Evolutionary conservation across 2,113 vertebrate species (phyloP).

Genomic region (Thalassarche chlororhynchos): DNA sequence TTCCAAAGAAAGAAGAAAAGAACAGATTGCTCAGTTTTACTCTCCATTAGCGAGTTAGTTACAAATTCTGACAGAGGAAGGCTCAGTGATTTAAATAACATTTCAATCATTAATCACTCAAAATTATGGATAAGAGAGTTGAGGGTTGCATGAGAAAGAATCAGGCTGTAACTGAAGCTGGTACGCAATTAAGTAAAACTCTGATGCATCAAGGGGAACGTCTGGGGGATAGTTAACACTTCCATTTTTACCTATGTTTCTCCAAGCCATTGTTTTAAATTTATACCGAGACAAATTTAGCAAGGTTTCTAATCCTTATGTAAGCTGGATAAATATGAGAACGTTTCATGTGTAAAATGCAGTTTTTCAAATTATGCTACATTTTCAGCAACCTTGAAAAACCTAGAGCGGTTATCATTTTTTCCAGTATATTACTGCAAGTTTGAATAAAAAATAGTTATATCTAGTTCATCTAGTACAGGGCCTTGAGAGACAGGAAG

Average conservation of each 20-base stretch:
- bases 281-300: neutral
- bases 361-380: neutral
- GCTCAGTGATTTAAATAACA: neutral
- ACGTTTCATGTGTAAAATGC: neutral
- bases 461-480: neutral
- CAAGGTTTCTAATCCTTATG: neutral
- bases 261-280: neutral
- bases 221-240: neutral
- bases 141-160: neutral
- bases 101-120: conserved; percentile 21
- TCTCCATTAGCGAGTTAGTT: neutral
- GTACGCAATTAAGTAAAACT: neutral
- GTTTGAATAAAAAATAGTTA: neutral
- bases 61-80: neutral
- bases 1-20: neutral
- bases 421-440: neutral
- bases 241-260: neutral
- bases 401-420: neutral
- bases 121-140: neutral
- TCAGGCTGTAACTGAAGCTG: neutral
- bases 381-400: neutral
- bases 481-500: neutral
- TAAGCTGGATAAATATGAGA: neutral
- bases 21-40: neutral
- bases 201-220: neutral